Evolutionary conservation across 2,888 invertebrate genomes (phyloP), one percentile per base, ranked within the genome.

Genomic region (Griposia aprilina): DNA sequence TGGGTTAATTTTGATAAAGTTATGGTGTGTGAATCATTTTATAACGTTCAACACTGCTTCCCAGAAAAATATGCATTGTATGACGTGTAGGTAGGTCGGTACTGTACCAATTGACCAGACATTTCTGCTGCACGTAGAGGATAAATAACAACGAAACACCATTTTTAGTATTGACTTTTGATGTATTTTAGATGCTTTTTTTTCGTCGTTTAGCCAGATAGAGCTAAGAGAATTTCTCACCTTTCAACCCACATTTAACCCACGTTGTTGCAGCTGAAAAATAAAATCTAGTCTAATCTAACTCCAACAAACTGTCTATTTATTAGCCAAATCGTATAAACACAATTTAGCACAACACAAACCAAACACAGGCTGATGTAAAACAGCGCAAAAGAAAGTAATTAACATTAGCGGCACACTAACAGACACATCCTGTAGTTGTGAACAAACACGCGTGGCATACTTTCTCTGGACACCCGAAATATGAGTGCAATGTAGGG

Each of bases 401-500:
- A 88, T 88, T 86, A 88, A 85, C 86, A 87, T 86, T 76, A 77
- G 70, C 80, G 75, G 11, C 59, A 74, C 63, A 76, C 84, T 86
- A 87, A 88, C 83, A 81, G 68, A 74, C 80, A 69, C 83, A 85
- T 89, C 88, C 88, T 89, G 88, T 85, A 81, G 74, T 41, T 50
- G 62, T 23, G 69, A 23, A 70, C 76, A 88, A 83, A 88, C 83
- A 87, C 23, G 75, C 65, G 68, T 77, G 88, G 63, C 88, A 86
- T 74, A 88, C 88, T 88, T 88, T 88, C 89, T 69, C 80, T 82
- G 74, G n/a, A 57, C 30, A 79, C 74, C 84, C 85, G 78, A 87
- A 88, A 89, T 84, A 70, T 85, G 75, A 70, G 67, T 71, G 76
- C 41, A n/a, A 70, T 60, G 81, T 84, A 80, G 72, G 70, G 81